Conservation (phyloP, 2,888 invertebrate species). For the Phyllotreta striolata region DNA sequence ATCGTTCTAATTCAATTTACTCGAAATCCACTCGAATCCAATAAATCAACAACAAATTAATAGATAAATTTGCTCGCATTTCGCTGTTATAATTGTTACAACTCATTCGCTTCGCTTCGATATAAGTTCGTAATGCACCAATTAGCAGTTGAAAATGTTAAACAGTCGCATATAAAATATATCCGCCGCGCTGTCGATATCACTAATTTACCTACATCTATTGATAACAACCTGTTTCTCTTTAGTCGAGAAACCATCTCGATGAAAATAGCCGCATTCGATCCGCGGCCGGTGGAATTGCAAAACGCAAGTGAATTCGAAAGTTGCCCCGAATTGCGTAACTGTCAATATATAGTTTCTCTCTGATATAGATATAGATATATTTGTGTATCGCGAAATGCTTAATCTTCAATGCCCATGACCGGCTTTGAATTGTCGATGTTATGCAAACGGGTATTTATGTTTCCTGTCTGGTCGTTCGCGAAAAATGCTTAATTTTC, state of each 20-base stretch:
- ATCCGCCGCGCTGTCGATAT: constrained; percentile 20
- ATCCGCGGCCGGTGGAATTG: constrained; percentile 21
- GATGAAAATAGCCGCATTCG: constrained; percentile 11
- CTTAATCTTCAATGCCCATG: constrained; percentile 20
- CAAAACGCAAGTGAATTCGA: constrained; percentile 42
- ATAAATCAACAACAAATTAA: too few relatives aligned
- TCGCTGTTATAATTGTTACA: too few relatives aligned
- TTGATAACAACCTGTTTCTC: constrained; percentile 29
- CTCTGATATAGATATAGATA: constrained; percentile 19
- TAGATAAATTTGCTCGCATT: too few relatives aligned
- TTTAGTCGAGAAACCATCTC: constrained; percentile 21
- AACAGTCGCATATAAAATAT: constrained; percentile 18
- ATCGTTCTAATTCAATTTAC: too few relatives aligned
- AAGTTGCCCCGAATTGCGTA: constrained; percentile 44
- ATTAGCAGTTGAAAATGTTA: constrained; percentile 30
- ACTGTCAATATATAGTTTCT: constrained; percentile 32
- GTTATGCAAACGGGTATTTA: constrained; percentile 21
- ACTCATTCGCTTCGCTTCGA: too few relatives aligned
- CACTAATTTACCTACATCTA: constrained; percentile 31
- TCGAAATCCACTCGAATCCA: too few relatives aligned
- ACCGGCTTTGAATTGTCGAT: constrained; percentile 15
- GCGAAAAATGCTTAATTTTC: too few relatives aligned
- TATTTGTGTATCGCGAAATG: background rate
- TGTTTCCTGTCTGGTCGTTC: constrained; percentile 10
- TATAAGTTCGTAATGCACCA: constrained; percentile 17